Base-by-base conservation (phyloP, 2,797 vertebrate species). In the Holocentrus rufus region DNA sequence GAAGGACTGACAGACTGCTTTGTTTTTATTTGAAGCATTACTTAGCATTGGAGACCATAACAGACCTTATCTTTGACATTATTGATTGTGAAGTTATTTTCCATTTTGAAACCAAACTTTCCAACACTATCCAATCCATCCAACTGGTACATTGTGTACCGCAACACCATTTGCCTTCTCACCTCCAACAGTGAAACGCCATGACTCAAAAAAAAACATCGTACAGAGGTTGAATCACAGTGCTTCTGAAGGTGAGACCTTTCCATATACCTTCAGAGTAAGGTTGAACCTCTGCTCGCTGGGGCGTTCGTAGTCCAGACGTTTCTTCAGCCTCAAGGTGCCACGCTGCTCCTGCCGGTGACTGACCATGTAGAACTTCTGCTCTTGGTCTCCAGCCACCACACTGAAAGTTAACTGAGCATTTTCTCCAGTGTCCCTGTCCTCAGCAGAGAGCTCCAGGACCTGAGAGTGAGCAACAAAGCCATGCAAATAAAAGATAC, bases 311-410 rank as follows among this genome's bases (percentile, higher is more conserved):
- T 95, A 97, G 93, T 97, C 96, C 81, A 98, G 59, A 0, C 79
- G 84, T 61, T 96, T 96, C 86, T 96, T 96, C n/a, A 97, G 91
- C 60, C 93, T 88, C 74, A 98, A 87, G 7, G 92, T 92, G 18
- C 95, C 96, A 0, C 91, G 93, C 18, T 94, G 95, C 77, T 93
- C 90, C 84, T 94, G 94, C 79, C 92, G 91, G 74, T 93, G 87
- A 80, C 92, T 96, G 83, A 95, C 94, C 90, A 96, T 90, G 60
- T 93, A 95, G 85, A 97, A 97, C 88, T 95, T 97, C 88, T 95
- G 92, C 65, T 96, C 95, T 3, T 94, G 94, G 88, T 97, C 96
- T 78, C 96, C 96, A 0, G 90, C 90, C 0, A 95, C 87, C 27
- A 97, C 93, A 27, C 93, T 95, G 75, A 97, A 97, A 5, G 92